Conservation (phyloP, 2,113 vertebrate genomes). For the Nesoenas mayeri region DNA sequence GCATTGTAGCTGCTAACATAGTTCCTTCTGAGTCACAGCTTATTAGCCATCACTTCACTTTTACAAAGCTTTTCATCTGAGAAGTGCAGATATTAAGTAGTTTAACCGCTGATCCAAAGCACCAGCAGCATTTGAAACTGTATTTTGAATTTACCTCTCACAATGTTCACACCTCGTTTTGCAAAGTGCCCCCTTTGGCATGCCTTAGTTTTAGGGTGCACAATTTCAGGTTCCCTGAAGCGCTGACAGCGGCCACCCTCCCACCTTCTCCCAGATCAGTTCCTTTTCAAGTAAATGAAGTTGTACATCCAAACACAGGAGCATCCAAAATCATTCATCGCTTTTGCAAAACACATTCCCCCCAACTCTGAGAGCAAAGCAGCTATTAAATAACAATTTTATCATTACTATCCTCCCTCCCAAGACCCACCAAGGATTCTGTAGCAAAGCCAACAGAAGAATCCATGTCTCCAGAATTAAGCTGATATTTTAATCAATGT, state of each 20-base stretch:
- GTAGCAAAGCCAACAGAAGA: not conserved
- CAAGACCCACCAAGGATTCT: not conserved
- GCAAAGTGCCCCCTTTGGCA: not conserved
- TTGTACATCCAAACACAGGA: not conserved
- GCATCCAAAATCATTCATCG: not conserved
- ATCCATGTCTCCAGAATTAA: not conserved
- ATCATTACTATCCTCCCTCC: not conserved
- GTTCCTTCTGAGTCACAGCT: not conserved
- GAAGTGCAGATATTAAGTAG: not conserved
- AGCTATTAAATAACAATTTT: not conserved
- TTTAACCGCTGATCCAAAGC: not conserved
- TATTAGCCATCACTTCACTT: not conserved
- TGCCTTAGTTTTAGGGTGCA: not conserved
- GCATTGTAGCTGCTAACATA: not conserved
- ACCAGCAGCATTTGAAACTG: not conserved
- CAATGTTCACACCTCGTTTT: not conserved
- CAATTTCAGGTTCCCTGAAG: not conserved
- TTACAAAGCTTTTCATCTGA: not conserved
- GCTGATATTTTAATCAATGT: not conserved
- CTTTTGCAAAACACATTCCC: not conserved
- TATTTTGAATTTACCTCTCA: not conserved
- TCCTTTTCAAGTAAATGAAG: not conserved
- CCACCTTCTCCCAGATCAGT: not conserved
- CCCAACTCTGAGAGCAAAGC: not conserved
- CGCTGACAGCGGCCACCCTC: not conserved